Evolutionary conservation across 1,140 invertebrate genomes (phyloP), one percentile per base, ranked within the genome.

Genomic region (Drosophila takahashii): DNA sequence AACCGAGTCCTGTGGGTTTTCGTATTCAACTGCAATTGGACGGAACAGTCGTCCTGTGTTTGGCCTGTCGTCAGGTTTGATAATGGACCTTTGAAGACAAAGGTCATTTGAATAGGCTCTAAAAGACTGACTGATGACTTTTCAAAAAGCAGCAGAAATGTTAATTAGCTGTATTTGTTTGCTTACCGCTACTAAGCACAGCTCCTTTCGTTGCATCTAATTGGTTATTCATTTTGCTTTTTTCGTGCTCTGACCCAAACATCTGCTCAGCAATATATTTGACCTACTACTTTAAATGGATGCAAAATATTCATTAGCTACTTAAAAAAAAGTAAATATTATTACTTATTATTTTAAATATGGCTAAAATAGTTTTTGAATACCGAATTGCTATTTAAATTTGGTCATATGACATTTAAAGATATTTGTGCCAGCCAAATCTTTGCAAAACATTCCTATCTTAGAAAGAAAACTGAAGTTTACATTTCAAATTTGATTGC

Each of bases 111-210:
- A 57, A 42, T 22, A 54, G 53, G 59, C 39, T 58, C 15, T 27
- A 1, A 58, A 32, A 15, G 59, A 37, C 66, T 73, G 56, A 84
- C 62, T 65, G 81, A 85, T 85, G 81, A 79, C 48, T 54, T 62
- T 61, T 75, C 72, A 60, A 60, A 75, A 76, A 53, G 39, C 36
- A 51, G 52, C 27, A 44, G 27, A 65, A 62, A 77, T 78, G 73
- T 86, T 85, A 86, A 85, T 85, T 86, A 78, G 81, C 56, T 59
- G 51, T 60, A 71, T 81, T 86, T 85, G 74, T 81, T 85, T 85
- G 61, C 22, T 60, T 57, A 42, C 41, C 26, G 41, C 56, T 44
- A 4, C 41, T 10, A 32, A 32, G 9, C 8, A 32, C 29, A 41
- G 9, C 45, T 27, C 26, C 15, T 15, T 45, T 15, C 26, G 34